Base-by-base conservation (phyloP, 2,113 vertebrate genomes). In the Formicarius rufipectus region DNA sequence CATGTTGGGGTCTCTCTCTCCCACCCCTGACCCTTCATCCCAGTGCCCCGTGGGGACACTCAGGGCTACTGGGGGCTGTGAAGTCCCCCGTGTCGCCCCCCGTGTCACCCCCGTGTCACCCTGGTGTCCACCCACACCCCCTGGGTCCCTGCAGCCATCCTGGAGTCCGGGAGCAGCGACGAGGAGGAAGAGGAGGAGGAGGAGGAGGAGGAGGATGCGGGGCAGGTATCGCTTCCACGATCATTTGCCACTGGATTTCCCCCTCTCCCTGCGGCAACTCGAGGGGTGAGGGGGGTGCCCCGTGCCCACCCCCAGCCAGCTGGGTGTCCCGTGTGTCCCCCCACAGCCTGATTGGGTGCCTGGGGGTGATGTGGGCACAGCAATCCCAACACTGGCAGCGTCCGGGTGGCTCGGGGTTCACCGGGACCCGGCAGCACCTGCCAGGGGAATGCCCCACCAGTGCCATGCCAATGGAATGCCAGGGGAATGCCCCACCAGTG, bases 121-220 rank as follows among this genome's bases (percentile, higher is more conserved):
- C 19, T 12, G 0, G 4, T 12, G 55, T 49, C 58, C 27, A 40
- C 68, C 53, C 40, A 35, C 19, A 30, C 4, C 25, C 30, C 63
- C 24, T 1, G 27, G 30, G 16, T 10, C 47, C 56, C n/a, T 4
- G 49, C 75, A 87, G 62, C 45, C 56, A 84, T 80, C 44, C 40
- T 23, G 40, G 77, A 74, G 59, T 33, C 30, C 4, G 22, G 3
- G 12, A 7, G 56, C 9, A 28, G 52, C 3, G 74, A 69, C 6
- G 75, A 45, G 6, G 66, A 44, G 4, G 88, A 95, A 23, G 96
- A 95, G 11, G 89, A 81, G 14, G 95, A 96, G 1, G 81, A 56
- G 2, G 75, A 60, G 0, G 82, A 31, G 2, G 83, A 64, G 25
- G 53, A 45, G 21, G 35, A 66, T 22, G 0, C 15, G 22, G 89